Conservation (phyloP, 1,140 invertebrate genomes). For the Drosophila bifasciata region DNA sequence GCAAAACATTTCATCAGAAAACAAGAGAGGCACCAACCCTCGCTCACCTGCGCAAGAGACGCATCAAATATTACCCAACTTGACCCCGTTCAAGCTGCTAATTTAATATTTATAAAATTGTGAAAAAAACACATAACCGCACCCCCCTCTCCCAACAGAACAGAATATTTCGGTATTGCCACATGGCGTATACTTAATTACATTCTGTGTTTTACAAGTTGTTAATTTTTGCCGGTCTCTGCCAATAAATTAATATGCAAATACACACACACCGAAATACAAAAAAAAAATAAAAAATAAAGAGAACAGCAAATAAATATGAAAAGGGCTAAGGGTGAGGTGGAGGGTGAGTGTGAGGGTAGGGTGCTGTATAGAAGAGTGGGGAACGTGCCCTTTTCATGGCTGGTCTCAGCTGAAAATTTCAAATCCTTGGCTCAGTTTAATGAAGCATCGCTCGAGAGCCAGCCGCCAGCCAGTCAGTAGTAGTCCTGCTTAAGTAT, state of each 20-base stretch:
- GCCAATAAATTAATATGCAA: slow-evolving; percentile 51
- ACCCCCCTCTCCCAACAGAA: not conserved
- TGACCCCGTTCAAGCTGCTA: slow-evolving; percentile 40
- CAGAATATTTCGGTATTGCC: slow-evolving; percentile 20
- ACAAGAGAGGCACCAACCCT: slow-evolving; percentile 2
- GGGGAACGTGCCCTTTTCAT: slow-evolving; percentile 37
- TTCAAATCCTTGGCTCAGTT: slow-evolving; percentile 61
- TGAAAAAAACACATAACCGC: not conserved
- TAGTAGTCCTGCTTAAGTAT: slow-evolving; percentile 58
- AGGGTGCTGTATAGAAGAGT: not conserved
- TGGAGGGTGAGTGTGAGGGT: too few relatives aligned
- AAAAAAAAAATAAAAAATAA: slow-evolving; percentile 13
- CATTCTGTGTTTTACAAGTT: slow-evolving; percentile 67
- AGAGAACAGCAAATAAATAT: slow-evolving; percentile 19
- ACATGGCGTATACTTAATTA: slow-evolving; percentile 75
- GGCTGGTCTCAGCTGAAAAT: slow-evolving; percentile 57
- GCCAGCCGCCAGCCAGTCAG: not conserved
- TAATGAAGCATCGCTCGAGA: slow-evolving; percentile 35
- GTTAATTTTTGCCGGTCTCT: slow-evolving; percentile 44
- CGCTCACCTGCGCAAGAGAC: slow-evolving; percentile 25
- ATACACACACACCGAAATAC: slow-evolving; percentile 4
- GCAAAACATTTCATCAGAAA: slow-evolving; percentile 46
- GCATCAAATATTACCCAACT: slow-evolving; percentile 29
- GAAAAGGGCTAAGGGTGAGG: too few relatives aligned
- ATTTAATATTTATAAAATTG: slow-evolving; percentile 56